phyloP scores from a whole-genome alignment of 64 coral and sea anemone genomes.

The Pachyseris speciosa region DNA sequence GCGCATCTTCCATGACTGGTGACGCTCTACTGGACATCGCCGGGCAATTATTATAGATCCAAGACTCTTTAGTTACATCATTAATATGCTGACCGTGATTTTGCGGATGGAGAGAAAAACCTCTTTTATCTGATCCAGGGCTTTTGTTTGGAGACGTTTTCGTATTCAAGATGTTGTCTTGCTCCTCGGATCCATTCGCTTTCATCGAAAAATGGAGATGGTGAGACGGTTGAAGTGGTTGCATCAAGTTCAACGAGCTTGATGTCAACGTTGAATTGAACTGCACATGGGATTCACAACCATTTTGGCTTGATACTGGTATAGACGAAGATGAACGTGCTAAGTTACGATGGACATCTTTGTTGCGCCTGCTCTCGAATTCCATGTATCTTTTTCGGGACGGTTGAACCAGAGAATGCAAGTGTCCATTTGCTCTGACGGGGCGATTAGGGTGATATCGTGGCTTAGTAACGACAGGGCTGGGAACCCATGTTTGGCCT shows the following conservation, averaged over 20 bases:
- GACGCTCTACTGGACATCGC: too few relatives aligned
- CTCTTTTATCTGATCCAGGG: neutral
- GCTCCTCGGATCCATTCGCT: neutral
- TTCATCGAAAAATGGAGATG: too few relatives aligned
- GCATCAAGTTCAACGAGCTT: neutral
- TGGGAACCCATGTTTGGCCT: neutral
- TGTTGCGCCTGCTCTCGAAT: neutral
- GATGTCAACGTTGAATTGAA: neutral
- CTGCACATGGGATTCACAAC: neutral
- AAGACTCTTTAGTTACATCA: too few relatives aligned
- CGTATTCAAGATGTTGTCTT: too few relatives aligned
- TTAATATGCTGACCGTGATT: too few relatives aligned
- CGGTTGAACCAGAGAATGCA: neutral
- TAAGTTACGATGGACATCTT: neutral
- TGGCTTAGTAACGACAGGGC: neutral
- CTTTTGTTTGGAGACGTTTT: neutral
- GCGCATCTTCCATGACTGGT: neutral
- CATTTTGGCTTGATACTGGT: neutral
- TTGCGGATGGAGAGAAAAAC: too few relatives aligned
- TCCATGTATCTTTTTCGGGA: neutral
- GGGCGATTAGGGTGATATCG: neutral
- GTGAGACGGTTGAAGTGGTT: neutral
- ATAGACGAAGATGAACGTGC: neutral
- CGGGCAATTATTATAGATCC: too few relatives aligned
- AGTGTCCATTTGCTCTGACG: neutral